Evolutionary conservation across 2,797 vertebrate genomes (phyloP).

Genomic region (Pangasius mekongensis): DNA sequence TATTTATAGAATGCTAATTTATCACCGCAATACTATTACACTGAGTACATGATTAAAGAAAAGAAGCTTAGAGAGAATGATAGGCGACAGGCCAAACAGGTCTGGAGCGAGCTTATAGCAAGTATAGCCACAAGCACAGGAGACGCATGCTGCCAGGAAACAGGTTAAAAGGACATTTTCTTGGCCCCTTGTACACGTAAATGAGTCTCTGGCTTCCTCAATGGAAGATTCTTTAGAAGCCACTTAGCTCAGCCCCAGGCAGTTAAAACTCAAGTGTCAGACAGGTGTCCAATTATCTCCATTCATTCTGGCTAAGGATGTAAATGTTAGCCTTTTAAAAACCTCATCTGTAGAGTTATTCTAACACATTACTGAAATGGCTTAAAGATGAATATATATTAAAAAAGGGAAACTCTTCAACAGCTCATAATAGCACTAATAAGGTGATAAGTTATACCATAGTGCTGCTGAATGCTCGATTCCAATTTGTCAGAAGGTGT

Average conservation of each 20-base stretch:
- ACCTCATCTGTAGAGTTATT: conserved; percentile 36
- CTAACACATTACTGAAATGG: conserved; percentile 25
- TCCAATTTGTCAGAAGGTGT: neutral
- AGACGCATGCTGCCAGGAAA: conserved; percentile 38
- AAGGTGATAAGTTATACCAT: neutral
- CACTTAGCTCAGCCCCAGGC: conserved; percentile 55
- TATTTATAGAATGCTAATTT: conserved; percentile 63
- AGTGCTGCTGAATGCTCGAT: neutral
- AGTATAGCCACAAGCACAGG: conserved; percentile 40
- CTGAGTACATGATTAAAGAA: conserved; percentile 55
- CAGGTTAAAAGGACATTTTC: conserved; percentile 35
- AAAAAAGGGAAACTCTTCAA: conserved; percentile 18
- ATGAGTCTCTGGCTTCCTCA: conserved; percentile 56
- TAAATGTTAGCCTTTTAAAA: conserved; percentile 47
- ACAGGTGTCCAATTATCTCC: conserved; percentile 53
- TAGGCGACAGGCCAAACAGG: conserved; percentile 52
- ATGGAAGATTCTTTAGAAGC: conserved; percentile 52
- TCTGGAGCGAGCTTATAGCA: conserved; percentile 43
- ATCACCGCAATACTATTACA: conserved; percentile 58
- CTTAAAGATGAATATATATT: conserved; percentile 1
- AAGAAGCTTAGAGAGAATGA: conserved; percentile 55
- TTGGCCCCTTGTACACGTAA: conserved; percentile 50
- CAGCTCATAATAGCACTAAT: neutral
- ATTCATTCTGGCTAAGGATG: conserved; percentile 42
- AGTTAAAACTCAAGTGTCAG: conserved; percentile 47